Percentiles rank a stretch among this genome's conserved stretches.
These are phyloP conservation scores for Podarcis muralis DNA, from an alignment of 2,113 vertebrate species.

Conservation along the genomic window DNA sequence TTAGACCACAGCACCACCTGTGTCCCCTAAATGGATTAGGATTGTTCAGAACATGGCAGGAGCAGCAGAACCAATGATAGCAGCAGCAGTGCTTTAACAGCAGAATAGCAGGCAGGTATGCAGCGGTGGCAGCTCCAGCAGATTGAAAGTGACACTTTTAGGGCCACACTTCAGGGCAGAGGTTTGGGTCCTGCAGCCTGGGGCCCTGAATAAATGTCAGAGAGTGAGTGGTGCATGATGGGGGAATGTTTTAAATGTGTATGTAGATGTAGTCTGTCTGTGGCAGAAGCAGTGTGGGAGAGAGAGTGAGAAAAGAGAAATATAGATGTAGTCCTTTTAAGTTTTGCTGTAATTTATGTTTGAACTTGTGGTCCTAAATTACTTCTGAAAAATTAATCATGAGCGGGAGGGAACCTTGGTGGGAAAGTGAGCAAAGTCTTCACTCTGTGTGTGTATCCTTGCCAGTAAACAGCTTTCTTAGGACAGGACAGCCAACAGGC, in stretches of 20 bases:
- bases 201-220: too few relatives aligned
- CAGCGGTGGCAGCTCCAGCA: too few relatives aligned
- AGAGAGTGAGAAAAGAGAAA: background rate
- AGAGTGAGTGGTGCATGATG: too few relatives aligned
- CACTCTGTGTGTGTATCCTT: constrained; percentile 50
- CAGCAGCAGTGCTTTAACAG: background rate
- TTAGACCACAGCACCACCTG: too few relatives aligned
- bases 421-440: constrained; percentile 71
- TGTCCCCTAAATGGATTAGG: too few relatives aligned
- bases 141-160: too few relatives aligned
- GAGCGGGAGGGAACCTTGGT: constrained; percentile 62
- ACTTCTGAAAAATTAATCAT: constrained; percentile 69
- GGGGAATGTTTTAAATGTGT: too few relatives aligned
- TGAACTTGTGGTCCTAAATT: constrained; percentile 66
- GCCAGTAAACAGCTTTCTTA: constrained; percentile 68
- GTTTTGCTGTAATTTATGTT: constrained; percentile 68
- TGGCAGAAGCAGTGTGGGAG: too few relatives aligned
- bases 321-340: constrained; percentile 41
- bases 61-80: background rate
- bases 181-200: too few relatives aligned
- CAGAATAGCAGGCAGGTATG: background rate
- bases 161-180: too few relatives aligned
- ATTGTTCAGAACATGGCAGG: background rate
- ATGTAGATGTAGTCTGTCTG: too few relatives aligned
- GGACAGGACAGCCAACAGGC: constrained; percentile 63